These are phyloP conservation scores for Oxyura jamaicensis DNA, from an alignment of 2,113 vertebrate species.

Conservation along the genomic window DNA sequence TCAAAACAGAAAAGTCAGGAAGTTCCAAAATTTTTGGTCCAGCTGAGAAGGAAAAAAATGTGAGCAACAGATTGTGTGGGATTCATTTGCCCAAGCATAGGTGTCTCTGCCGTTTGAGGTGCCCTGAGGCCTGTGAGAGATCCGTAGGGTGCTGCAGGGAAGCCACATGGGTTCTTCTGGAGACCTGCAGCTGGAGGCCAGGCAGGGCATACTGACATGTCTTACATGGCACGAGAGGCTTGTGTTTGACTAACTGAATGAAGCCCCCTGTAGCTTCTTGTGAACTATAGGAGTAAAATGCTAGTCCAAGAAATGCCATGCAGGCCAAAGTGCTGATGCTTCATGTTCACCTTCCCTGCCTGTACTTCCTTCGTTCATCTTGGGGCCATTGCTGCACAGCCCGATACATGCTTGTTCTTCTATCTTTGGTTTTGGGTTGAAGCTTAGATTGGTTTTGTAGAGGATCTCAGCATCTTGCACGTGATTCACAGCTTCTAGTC, in stretches of 20 bases:
- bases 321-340: not conserved
- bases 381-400: not conserved
- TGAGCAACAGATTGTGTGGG: not conserved
- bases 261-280: not conserved
- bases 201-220: too few relatives aligned
- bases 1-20: not conserved
- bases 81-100: not conserved
- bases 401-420: not conserved
- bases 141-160: not conserved
- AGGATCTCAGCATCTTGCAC: not conserved
- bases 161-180: not conserved
- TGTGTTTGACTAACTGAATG: not conserved
- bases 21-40: not conserved
- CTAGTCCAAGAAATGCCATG: not conserved
- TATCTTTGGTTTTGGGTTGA: not conserved
- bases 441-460: not conserved
- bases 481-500: not conserved
- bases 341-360: not conserved
- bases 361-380: not conserved
- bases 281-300: not conserved
- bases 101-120: accelerated
- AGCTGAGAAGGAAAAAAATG: not conserved
- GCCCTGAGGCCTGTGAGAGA: not conserved
- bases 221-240: too few relatives aligned
- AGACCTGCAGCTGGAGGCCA: not conserved